Conservation (phyloP, 2,113 vertebrate species). For the Rana temporaria region DNA sequence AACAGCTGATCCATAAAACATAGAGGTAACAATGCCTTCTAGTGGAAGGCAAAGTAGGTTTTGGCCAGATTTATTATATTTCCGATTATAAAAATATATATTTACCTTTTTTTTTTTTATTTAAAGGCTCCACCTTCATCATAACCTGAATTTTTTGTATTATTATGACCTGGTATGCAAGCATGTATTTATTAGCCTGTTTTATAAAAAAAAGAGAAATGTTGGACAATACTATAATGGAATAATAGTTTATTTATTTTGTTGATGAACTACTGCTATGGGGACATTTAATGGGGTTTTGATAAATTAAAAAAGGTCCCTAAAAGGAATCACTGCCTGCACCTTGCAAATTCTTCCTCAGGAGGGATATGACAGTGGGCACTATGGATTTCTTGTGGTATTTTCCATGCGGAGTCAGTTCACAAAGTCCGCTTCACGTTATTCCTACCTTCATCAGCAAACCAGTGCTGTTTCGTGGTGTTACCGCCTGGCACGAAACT, state of each 20-base stretch:
- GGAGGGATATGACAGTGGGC: constrained; percentile 22
- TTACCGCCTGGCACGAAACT: background rate
- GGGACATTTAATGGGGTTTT: background rate
- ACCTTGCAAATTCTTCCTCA: constrained; percentile 28
- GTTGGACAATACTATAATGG: constrained; percentile 1
- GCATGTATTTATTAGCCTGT: constrained; percentile 28
- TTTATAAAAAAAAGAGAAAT: background rate
- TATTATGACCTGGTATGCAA: constrained; percentile 19
- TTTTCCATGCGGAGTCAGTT: background rate
- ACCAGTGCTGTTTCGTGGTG: background rate
- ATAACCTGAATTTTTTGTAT: background rate
- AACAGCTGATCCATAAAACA: background rate
- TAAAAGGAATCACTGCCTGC: constrained; percentile 32
- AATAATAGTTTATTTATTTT: constrained; percentile 5
- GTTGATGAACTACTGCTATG: background rate
- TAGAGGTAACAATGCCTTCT: background rate
- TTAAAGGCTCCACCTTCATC: background rate
- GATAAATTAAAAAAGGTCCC: constrained; percentile 6
- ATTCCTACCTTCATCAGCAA: constrained; percentile 4
- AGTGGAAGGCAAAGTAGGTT: background rate
- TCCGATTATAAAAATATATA: background rate
- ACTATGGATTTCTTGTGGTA: background rate
- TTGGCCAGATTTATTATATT: background rate
- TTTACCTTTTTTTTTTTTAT: background rate
- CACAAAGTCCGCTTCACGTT: background rate